Evolutionary conservation across 1,140 invertebrate genomes (phyloP).

Genomic region (Cryptotermes secundus): DNA sequence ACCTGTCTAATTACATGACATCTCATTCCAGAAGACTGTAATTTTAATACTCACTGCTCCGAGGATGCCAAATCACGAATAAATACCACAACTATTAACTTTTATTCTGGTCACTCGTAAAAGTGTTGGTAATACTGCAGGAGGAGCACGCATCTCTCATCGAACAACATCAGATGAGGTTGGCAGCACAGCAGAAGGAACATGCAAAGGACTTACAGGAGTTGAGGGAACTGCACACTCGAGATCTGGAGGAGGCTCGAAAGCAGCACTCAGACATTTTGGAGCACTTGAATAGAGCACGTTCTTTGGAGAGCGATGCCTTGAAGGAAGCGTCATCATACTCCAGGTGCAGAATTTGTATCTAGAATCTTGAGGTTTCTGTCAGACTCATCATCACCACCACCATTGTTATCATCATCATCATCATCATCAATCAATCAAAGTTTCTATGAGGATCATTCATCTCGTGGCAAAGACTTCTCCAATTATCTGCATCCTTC

Average conservation of each 20-base stretch:
- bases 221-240: background rate
- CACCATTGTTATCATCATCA: no score
- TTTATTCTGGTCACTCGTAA: no score
- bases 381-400: no score
- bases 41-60: no score
- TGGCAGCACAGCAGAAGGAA: background rate
- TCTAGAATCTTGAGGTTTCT: background rate
- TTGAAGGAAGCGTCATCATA: background rate
- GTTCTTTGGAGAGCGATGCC: background rate
- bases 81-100: no score
- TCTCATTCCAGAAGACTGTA: no score
- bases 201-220: background rate
- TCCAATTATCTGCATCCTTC: no score
- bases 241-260: background rate
- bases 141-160: background rate
- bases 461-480: no score
- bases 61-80: no score
- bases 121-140: background rate
- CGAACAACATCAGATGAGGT: background rate
- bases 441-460: no score
- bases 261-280: background rate
- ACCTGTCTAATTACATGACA: no score
- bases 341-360: background rate
- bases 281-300: conserved; percentile 13
- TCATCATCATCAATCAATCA: no score